These are phyloP conservation scores for Laticauda laticaudata DNA, from an alignment of 2,113 vertebrate species.

Conservation along the genomic window DNA sequence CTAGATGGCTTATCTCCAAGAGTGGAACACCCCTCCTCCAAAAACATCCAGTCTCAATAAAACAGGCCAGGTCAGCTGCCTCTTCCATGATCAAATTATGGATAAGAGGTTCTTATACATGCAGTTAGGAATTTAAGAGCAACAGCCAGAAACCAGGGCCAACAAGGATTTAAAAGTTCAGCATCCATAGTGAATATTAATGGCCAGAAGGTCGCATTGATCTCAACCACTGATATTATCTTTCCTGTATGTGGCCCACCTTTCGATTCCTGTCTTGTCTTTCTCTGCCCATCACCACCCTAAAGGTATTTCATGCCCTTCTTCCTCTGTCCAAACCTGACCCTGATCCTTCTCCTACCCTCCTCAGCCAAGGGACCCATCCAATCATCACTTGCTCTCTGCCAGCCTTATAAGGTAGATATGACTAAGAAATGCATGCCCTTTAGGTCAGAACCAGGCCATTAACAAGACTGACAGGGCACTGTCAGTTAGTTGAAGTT, in stretches of 20 bases:
- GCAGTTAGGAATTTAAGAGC: neutral
- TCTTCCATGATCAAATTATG: neutral
- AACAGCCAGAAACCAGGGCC: neutral
- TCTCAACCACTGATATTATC: neutral
- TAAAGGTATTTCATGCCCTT: neutral
- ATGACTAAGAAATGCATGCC: neutral
- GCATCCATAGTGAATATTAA: neutral
- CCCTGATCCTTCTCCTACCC: neutral
- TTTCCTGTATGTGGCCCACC: neutral
- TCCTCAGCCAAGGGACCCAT: neutral
- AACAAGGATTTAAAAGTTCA: neutral
- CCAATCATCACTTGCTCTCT: neutral
- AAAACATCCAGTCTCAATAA: neutral
- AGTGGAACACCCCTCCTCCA: neutral
- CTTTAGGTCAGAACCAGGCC: neutral
- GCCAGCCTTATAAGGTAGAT: neutral
- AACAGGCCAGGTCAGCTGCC: neutral
- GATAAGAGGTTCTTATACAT: neutral
- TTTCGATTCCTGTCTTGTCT: neutral
- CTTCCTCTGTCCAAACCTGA: neutral
- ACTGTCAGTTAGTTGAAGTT: neutral
- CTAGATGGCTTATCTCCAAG: neutral
- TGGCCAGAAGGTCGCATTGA: neutral
- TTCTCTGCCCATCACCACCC: neutral
- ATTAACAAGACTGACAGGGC: neutral